Base-by-base conservation (phyloP, 2,888 invertebrate genomes). In the Acrobasis repandana region DNA sequence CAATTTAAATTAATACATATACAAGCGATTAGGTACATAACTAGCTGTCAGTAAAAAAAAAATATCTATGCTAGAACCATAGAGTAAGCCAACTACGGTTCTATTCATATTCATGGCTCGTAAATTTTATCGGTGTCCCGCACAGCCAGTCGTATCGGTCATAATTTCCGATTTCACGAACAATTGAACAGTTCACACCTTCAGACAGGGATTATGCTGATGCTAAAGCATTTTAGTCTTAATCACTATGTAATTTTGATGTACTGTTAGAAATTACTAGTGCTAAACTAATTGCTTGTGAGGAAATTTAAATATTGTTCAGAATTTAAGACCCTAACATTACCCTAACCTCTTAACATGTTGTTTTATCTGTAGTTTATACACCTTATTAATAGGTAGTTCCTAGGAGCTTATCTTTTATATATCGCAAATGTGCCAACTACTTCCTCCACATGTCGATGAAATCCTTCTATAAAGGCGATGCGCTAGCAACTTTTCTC, bases 81-180 rank as follows among this genome's bases (percentile, higher is more conserved):
- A 11, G n/a, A 43, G 43, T 14, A 43, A 38, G 52, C 6, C 28
- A 28, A 50, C 50, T 20, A 33, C 28, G 18, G 34, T 18, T 34
- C 16, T 58, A 80, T 80, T 80, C 76, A 83, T 82, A 80, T 83
- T 83, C 82, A 80, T 79, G 74, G 74, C 71, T 69, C 77, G 77
- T 89, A 86, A 88, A 88, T 87, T 82, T 74, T 67, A 76, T 74
- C 65, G 68, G 74, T 87, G 84, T 80, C 75, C 74, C 72, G 80
- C 83, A 81, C 82, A 74, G 73, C 67, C 72, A 72, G 71, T 71
- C 66, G 75, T 78, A 84, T 79, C 76, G 86, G 77, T 86, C 83
- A 90, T 90, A 88, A 90, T 91, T 91, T 90, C 75, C 85, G 88
- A 91, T 90, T 90, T 90, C 80, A 86, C 85, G 80, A 79, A 81